A percentile compares a stretch with the other conserved stretches of the same genome.
These are phyloP conservation scores for Porites rus DNA, from an alignment of 92 coral and sea anemone species.

Conservation along the genomic window DNA sequence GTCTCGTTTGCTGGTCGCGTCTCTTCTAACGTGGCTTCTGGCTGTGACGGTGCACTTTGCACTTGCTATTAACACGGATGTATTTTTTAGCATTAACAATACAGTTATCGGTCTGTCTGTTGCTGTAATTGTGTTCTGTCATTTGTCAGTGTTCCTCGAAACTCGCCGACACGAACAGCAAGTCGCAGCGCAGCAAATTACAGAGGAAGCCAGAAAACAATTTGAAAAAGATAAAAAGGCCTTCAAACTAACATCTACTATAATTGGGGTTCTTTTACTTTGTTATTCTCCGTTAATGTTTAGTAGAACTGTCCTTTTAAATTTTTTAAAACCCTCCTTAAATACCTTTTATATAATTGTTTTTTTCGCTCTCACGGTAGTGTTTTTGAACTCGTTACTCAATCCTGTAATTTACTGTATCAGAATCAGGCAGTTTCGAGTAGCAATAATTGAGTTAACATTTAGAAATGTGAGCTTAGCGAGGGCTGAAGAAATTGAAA, in stretches of 20 bases:
- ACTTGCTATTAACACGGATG: neutral
- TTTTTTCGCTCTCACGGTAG: neutral
- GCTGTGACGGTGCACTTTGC: neutral
- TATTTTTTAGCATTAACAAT: neutral
- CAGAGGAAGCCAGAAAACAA: constrained; percentile 5
- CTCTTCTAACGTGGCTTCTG: neutral
- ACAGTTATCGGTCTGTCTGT: neutral
- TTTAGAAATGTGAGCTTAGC: neutral
- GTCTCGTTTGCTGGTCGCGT: neutral
- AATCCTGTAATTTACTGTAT: neutral
- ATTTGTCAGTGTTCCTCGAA: neutral
- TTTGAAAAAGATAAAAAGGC: neutral
- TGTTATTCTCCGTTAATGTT: neutral
- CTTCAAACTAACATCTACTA: constrained; percentile 5
- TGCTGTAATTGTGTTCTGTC: neutral
- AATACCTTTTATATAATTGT: too few relatives aligned
- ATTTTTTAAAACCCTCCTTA: too few relatives aligned
- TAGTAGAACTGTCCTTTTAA: neutral
- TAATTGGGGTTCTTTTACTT: neutral
- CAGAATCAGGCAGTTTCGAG: neutral
- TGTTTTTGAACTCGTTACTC: neutral
- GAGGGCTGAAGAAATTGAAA: neutral
- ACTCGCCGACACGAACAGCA: constrained; percentile 4
- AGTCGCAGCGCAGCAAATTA: constrained; percentile 15
- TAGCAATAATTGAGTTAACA: neutral